Evolutionary conservation across 1,140 invertebrate species (phyloP), one percentile per base, ranked within the genome.

Genomic region (Dryas iulia): DNA sequence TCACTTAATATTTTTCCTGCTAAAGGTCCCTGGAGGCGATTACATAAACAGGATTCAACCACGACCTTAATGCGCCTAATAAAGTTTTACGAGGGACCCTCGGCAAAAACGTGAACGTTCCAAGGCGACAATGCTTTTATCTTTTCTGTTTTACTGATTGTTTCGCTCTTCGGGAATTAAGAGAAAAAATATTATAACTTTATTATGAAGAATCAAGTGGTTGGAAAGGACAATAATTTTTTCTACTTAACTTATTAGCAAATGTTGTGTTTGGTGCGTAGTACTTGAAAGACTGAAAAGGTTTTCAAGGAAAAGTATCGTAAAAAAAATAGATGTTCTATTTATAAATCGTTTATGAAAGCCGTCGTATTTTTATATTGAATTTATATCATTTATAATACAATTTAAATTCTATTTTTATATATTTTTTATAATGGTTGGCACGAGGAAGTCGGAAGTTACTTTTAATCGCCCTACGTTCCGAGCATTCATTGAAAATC

Each of bases 21-120:
- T 85, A 86, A 86, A 89, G 87, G 85, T 91, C 85, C 81, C 89
- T 77, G 78, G 76, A 80, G 84, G 84, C 89, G 87, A 89, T 91
- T 91, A 91, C 89, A 91, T 89, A 89, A 91, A 89, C 85, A 91
- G 85, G 87, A 91, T 89, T 89, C 89, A 91, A 87, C 87, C 86
- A 83, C 86, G 87, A 89, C 89, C 89, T 89, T 91, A 91, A 91
- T 91, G 87, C 86, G 86, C 78, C 85, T 91, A 89, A 91, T 91
- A 91, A 91, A 91, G 89, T 91, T 91, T 91, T 89, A 91, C 82
- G 89, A 89, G 75, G 76, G 85, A 88, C 85, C 87, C 85, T 86
- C 83, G 83, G 83, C 79, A 83, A 88, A 86, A 89, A 88, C 85
- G 83, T 86, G 85, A 87, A 88, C 81, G 79, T 84, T 89, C 73